phyloP scores from a whole-genome alignment of 2,797 vertebrate genomes.

The Apogon hyalosoma region DNA sequence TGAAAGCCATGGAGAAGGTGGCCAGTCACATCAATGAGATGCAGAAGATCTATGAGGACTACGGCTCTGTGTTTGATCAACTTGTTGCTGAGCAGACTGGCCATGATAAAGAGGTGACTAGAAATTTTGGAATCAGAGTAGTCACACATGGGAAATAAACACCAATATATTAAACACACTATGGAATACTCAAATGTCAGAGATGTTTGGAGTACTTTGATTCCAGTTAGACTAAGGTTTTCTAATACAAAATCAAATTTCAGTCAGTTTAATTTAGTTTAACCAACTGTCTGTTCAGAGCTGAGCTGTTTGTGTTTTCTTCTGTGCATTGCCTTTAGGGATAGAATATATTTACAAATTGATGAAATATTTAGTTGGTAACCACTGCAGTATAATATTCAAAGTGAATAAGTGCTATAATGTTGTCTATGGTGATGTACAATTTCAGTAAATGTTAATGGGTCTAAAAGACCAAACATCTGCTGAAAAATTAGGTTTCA shows the following conservation, averaged over 20 bases:
- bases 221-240: not conserved
- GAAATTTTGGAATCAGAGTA: not conserved
- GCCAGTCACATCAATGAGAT: conserved; percentile 99
- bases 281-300: conserved; percentile 27
- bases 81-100: conserved; percentile 94
- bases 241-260: conserved; percentile 5
- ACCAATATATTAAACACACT: not conserved
- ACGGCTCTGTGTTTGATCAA: conserved; percentile 95
- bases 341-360: conserved; percentile 58
- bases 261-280: conserved; percentile 4
- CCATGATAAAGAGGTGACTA: conserved; percentile 90
- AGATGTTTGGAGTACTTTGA: not conserved
- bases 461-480: conserved; percentile 1
- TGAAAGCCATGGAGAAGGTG: conserved; percentile 99
- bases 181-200: not conserved
- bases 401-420: conserved; percentile 64
- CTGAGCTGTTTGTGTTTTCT: conserved; percentile 35
- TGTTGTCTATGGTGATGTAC: conserved; percentile 32
- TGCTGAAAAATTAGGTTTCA: conserved; percentile 22
- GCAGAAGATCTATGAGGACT: conserved; percentile 99
- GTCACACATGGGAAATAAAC: not conserved
- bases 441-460: conserved; percentile 19
- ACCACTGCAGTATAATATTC: conserved; percentile 53
- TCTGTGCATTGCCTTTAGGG: conserved; percentile 39
- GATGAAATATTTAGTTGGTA: conserved; percentile 65